These are phyloP conservation scores for Campylomormyrus numenius DNA, from an alignment of 2,113 vertebrate species.

Conservation along the genomic window DNA sequence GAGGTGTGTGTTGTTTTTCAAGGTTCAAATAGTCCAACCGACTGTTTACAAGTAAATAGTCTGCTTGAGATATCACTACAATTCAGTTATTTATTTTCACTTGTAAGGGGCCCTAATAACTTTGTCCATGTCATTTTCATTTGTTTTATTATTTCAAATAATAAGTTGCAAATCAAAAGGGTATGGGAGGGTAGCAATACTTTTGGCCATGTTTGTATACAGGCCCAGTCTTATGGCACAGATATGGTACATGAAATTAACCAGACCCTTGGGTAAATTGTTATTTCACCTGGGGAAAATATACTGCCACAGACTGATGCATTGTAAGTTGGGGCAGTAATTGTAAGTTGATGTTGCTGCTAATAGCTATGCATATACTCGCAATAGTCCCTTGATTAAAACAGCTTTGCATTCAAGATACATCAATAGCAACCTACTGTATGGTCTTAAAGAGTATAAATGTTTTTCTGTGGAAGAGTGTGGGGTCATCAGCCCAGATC, in stretches of 20 bases:
- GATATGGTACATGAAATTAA: slow-evolving; percentile 11
- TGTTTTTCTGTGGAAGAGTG: not conserved
- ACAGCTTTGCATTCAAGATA: not conserved
- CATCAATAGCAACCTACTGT: not conserved
- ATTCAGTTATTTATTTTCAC: not conserved
- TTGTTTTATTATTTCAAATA: not conserved
- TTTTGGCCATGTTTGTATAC: not conserved
- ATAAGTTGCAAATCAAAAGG: not conserved
- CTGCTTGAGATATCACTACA: not conserved
- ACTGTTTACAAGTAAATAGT: not conserved
- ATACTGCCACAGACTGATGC: not conserved
- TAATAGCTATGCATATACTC: not conserved
- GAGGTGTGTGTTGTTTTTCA: not conserved
- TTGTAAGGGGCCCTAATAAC: not conserved
- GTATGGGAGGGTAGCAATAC: not conserved
- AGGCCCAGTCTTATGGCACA: slow-evolving; percentile 22
- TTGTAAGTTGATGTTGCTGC: not conserved
- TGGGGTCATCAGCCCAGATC: not conserved
- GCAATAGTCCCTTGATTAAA: not conserved
- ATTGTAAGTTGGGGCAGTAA: not conserved
- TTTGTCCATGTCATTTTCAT: not conserved
- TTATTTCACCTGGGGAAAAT: not conserved
- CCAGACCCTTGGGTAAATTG: not conserved
- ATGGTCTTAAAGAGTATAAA: not conserved
- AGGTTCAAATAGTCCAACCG: not conserved